Conservation (phyloP, 2,797 vertebrate species). For the Micropoecilia bifurca region DNA sequence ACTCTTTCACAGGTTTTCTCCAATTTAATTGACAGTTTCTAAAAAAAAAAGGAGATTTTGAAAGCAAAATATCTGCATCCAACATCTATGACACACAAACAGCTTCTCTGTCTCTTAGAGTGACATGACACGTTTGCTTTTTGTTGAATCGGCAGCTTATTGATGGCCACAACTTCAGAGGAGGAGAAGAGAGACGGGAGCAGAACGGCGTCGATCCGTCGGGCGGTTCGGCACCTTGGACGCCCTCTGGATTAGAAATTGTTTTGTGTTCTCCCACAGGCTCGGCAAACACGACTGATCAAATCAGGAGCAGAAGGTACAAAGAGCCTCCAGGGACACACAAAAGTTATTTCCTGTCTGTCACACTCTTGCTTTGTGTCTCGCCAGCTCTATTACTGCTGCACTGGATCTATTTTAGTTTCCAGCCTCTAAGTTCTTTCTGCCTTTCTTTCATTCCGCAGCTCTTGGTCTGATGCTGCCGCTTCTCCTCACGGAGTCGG, state of each 20-base stretch:
- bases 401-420: conserved; percentile 49
- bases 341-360: conserved; percentile 34
- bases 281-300: conserved; percentile 59
- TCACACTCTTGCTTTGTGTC: conserved; percentile 24
- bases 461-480: conserved; percentile 7
- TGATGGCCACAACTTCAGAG: conserved; percentile 42
- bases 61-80: conserved; percentile 17
- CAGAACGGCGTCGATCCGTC: conserved; percentile 17
- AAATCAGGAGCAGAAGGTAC: conserved; percentile 61
- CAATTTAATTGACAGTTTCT: conserved; percentile 22
- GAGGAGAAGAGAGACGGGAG: conserved; percentile 1
- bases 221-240: conserved; percentile 52
- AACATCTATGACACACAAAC: conserved; percentile 42
- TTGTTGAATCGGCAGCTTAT: conserved; percentile 45
- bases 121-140: conserved; percentile 26
- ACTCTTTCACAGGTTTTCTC: conserved; percentile 2
- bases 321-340: conserved; percentile 49
- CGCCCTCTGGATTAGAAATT: conserved; percentile 43
- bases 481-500: conserved; percentile 29
- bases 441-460: not conserved
- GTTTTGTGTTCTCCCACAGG: conserved; percentile 35
- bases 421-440: conserved; percentile 19
- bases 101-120: conserved; percentile 35
- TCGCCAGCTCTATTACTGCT: conserved; percentile 21
- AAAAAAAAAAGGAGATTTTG: conserved; percentile 9